Evolutionary conservation across 2,113 vertebrate genomes (phyloP), one percentile per base, ranked within the genome.

Genomic region (Capreolus pygargus): DNA sequence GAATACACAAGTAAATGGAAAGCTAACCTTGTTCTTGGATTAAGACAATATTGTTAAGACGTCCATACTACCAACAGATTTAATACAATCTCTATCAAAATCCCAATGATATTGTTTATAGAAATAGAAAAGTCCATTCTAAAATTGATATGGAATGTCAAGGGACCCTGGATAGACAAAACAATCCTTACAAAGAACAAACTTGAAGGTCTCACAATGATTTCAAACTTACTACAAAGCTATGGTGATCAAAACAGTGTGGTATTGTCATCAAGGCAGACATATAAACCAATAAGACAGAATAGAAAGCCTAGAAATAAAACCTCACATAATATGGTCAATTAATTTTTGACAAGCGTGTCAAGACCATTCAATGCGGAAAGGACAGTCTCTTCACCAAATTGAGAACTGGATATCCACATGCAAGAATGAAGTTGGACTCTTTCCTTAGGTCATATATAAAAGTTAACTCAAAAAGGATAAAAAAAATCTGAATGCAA

Each of bases 201-300:
- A 36, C 15, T 82, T 96, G 23, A 12, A 89, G 9, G 4, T 52
- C 58, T 96, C 85, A 91, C 21, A 90, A 25, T 43, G 16, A 85
- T 90, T 76, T 96, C 54, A 89, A 96, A 76, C 15, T 89, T 70
- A 94, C n/a, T 58, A 87, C 28, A 78, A 84, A 97, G 43, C 57
- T 54, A 85, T 13, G 61, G 28, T 58, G 79, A 92, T 92, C 47
- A 95, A 76, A 92, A 93, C 17, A 81, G 27, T 81, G 36, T 86
- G 64, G 14, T 36, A 23, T 0, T 89, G 33, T 52, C 43, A 94
- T 17, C 88, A 83, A 89, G 39, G 60, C 33, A 94, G n/a, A 33
- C 25, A 28, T 15, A 84, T 1, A 84, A n/a, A 84, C 39, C 36
- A 76, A 21, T 8, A 19, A 19, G 57, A 83, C 14, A 55, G 14